phyloP scores from a whole-genome alignment of 2,113 vertebrate species.

The Corvus hawaiiensis region DNA sequence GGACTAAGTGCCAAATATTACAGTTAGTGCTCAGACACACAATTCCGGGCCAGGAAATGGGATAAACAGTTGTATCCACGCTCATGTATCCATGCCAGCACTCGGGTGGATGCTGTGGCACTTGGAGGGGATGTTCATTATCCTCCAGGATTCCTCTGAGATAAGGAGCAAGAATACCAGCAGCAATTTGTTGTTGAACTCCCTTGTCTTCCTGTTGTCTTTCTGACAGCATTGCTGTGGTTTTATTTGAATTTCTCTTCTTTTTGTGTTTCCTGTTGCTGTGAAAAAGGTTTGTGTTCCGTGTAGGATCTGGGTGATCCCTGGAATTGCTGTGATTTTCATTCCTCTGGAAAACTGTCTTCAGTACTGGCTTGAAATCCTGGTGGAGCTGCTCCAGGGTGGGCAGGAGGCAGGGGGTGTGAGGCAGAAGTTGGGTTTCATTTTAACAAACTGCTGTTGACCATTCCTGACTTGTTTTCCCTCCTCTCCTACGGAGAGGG shows the following conservation, averaged over 20 bases:
- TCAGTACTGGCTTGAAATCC: neutral
- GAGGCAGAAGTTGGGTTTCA: neutral
- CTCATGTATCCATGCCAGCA: fast-evolving
- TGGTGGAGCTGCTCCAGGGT: neutral
- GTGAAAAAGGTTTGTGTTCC: neutral
- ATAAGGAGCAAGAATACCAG: neutral
- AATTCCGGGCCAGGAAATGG: neutral
- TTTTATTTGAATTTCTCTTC: constrained; percentile 23
- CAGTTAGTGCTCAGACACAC: neutral
- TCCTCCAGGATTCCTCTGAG: neutral
- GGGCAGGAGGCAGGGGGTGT: neutral
- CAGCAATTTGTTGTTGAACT: neutral
- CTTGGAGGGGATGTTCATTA: fast-evolving
- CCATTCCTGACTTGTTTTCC: neutral
- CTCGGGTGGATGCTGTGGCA: neutral
- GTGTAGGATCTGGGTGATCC: neutral
- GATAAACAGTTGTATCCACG: neutral
- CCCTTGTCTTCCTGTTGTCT: constrained; percentile 1
- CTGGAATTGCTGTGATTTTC: neutral
- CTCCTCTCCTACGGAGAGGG: neutral
- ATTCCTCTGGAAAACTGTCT: constrained; percentile 14
- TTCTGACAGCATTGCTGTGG: constrained; percentile 27
- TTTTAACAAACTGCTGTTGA: neutral
- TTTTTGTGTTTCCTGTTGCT: constrained; percentile 50
- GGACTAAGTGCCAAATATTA: constrained; percentile 10